Base-by-base conservation (phyloP, 2,113 vertebrate genomes). In the Nestor notabilis region DNA sequence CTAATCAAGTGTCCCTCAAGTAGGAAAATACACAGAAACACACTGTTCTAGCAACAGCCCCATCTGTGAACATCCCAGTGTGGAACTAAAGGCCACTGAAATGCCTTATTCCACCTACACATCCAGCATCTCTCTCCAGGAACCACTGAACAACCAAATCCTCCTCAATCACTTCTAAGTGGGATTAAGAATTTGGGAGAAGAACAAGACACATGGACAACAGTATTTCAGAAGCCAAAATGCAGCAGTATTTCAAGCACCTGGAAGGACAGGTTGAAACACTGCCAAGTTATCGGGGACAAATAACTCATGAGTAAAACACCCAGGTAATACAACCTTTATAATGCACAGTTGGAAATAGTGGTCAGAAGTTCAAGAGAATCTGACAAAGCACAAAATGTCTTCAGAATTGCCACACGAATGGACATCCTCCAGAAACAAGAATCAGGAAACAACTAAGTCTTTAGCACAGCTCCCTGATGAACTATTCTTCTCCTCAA, bases 341-440 rank as follows among this genome's bases (percentile, higher is more conserved):
- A 19, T 24, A 66, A 83, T 0, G 0, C 35, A 61, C 49, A 77
- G 19, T 0, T 58, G 27, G 17, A 88, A 92, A 61, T 13, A 27
- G 3, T 15, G 8, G 12, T 63, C 29, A 74, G 47, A 85, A 84
- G 56, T 39, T 87, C 47, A 72, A 41, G 47, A n/a, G 43, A 93
- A 77, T 19, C 17, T 71, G 39, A 85, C 28, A 55, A 55, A 55
- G 46, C 18, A 76, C 10, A 50, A 87, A 84, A 68, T 10, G 6
- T 16, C 64, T 84, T 33, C 18, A 75, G 50, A 84, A 53, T 9
- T 0, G 0, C 47, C 44, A 46, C 0, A 3, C 88, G 29, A 66
- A 88, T 44, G 58, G 64, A 74, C 13, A 78, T 31, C 8, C 50
- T 81, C 46, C 53, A 90, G 55, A 66, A 89, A 71, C 41, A 44